Evolutionary conservation across 2,888 invertebrate genomes (phyloP).

Genomic region (Pilophorus perplexus): DNA sequence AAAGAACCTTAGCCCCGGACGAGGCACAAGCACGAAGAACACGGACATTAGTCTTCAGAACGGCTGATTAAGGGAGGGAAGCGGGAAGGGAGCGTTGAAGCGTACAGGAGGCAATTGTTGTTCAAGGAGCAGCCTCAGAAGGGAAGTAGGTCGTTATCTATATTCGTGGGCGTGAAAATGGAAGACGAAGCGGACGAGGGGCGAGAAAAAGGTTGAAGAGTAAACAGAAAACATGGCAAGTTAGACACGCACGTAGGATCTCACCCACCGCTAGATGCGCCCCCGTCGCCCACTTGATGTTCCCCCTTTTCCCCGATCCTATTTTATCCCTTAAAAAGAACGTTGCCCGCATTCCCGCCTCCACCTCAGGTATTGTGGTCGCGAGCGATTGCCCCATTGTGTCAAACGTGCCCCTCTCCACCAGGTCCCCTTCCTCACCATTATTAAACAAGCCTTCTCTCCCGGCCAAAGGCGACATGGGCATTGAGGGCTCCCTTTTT

Average conservation of each 20-base stretch:
- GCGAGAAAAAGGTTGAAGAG: constrained; percentile 19
- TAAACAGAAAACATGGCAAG: constrained; percentile 37
- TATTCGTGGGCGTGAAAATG: constrained; percentile 38
- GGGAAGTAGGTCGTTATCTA: constrained; percentile 37
- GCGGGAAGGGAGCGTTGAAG: constrained; percentile 25
- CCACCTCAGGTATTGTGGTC: constrained; percentile 28
- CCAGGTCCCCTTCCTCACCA: background rate
- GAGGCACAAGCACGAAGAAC: constrained; percentile 16
- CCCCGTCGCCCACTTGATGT: background rate
- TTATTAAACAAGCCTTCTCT: constrained; percentile 2
- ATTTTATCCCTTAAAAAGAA: background rate
- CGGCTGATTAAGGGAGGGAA: constrained; percentile 28
- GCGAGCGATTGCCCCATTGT: constrained; percentile 24
- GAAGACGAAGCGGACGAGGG: constrained; percentile 25
- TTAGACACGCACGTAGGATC: constrained; percentile 36
- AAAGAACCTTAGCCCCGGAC: background rate
- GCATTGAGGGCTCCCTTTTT: constrained; percentile 1
- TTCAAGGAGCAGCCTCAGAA: constrained; percentile 24
- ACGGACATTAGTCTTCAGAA: constrained; percentile 20
- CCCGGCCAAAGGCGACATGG: background rate
- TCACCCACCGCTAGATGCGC: constrained; percentile 16
- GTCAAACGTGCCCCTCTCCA: constrained; percentile 2
- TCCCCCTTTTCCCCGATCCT: background rate
- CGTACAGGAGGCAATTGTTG: constrained; percentile 34
- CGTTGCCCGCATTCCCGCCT: background rate